Conservation (phyloP, 1,140 invertebrate genomes). For the Pentalonia nigronervosa region DNA sequence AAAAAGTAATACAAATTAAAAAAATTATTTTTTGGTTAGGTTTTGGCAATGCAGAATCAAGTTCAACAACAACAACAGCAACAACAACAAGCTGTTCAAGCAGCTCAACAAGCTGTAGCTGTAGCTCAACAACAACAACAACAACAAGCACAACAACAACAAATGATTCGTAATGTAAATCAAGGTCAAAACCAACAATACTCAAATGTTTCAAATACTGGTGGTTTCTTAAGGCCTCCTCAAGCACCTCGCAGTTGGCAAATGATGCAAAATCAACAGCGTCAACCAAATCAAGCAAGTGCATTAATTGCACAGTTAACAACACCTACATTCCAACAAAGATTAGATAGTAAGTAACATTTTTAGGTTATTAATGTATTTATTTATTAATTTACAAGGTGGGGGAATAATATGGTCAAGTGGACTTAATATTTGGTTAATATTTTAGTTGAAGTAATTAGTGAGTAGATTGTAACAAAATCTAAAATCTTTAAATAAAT, state of each 20-base stretch:
- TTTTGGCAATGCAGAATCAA: conserved; percentile 55
- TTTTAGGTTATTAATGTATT: not conserved
- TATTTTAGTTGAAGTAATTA: too few species aligned
- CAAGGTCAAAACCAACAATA: conserved; percentile 54
- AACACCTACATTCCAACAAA: conserved; percentile 51
- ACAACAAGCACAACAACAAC: conserved; percentile 16
- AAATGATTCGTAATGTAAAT: conserved; percentile 50
- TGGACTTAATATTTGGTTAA: too few species aligned
- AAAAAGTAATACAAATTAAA: not conserved
- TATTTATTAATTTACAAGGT: not conserved
- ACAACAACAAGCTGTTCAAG: conserved; percentile 53
- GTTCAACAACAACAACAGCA: conserved; percentile 55
- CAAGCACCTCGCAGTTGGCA: conserved; percentile 57
- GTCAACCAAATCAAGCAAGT: conserved; percentile 55
- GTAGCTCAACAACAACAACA: conserved; percentile 58
- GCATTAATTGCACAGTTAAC: conserved; percentile 51
- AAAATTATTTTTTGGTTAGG: conserved; percentile 1
- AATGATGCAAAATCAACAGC: conserved; percentile 60
- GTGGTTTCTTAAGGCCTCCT: conserved; percentile 46
- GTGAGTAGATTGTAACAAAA: not conserved
- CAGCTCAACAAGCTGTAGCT: conserved; percentile 47
- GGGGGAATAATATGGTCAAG: not conserved
- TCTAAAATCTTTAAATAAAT: not conserved
- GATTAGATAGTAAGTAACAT: conserved; percentile 41
- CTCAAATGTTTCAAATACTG: conserved; percentile 30